Percentiles rank a stretch among this genome's conserved stretches.
Conservation (phyloP, 1,140 invertebrate genomes). For the Orius insidiosus region DNA sequence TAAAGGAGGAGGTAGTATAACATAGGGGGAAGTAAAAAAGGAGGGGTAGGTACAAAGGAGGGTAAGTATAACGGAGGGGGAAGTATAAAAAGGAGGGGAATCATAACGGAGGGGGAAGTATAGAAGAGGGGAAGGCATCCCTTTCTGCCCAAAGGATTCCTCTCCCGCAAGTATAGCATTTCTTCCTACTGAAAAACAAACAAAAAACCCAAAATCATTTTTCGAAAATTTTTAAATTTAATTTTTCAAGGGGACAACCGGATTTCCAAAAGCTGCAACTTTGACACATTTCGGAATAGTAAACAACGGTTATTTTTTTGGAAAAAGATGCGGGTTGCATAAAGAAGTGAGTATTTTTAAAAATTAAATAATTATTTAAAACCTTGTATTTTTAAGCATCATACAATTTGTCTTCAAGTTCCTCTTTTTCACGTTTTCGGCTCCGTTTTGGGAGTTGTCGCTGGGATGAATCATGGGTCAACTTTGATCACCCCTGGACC, state of each 20-base stretch:
- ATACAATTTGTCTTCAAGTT: constrained; percentile 53
- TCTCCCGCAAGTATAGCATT: no score
- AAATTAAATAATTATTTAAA: not conserved
- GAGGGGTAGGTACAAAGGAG: no score
- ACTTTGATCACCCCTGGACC: constrained; percentile 51
- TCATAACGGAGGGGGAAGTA: no score
- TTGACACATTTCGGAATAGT: constrained; percentile 67
- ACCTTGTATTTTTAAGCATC: constrained; percentile 9
- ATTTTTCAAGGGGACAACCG: constrained; percentile 52
- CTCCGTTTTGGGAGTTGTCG: constrained; percentile 47
- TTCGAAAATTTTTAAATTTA: constrained; percentile 12
- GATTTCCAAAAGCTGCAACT: constrained; percentile 71
- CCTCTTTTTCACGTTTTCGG: constrained; percentile 90
- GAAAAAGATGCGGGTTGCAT: constrained; percentile 16
- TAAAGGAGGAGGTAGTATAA: no score
- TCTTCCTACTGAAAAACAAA: no score
- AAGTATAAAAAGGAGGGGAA: no score
- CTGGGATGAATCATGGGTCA: constrained; percentile 40
- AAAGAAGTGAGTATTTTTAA: constrained; percentile 6
- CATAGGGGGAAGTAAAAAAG: no score
- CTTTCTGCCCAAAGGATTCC: no score
- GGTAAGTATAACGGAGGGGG: no score
- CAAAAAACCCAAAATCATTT: no score
- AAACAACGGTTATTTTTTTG: constrained; percentile 54
- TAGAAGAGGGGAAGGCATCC: no score